Percentiles rank a stretch among this genome's conserved stretches.
phyloP scores from a whole-genome alignment of 2,113 vertebrate species.

The Psephotus haematonotus region DNA sequence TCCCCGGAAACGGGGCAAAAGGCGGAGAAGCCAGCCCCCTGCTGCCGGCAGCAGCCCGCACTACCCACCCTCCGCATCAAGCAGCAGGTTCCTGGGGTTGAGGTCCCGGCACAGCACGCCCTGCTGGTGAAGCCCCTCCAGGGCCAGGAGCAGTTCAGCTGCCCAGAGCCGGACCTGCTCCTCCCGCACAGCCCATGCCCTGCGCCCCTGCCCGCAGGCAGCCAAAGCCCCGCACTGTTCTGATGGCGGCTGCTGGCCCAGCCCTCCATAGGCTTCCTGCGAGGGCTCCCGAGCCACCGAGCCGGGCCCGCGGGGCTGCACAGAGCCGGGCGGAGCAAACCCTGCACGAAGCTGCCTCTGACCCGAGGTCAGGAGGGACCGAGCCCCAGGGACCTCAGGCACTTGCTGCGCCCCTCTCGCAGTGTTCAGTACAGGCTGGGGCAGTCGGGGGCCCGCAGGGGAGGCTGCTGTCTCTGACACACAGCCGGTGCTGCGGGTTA shows the following conservation, averaged over 20 bases:
- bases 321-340: neutral
- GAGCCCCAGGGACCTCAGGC: neutral
- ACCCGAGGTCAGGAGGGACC: neutral
- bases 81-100: constrained; percentile 94
- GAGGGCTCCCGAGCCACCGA: neutral
- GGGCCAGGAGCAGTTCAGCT: constrained; percentile 88
- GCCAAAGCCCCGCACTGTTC: neutral
- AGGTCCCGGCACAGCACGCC: constrained; percentile 94
- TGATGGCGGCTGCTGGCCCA: neutral
- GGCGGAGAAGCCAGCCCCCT: neutral
- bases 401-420: neutral
- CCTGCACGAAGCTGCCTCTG: neutral
- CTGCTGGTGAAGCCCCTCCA: constrained; percentile 94
- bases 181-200: constrained; percentile 81
- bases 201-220: neutral
- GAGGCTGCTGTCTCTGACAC: neutral
- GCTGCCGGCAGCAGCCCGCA: neutral
- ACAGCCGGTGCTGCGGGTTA: rapidly evolving
- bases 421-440: neutral
- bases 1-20: neutral
- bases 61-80: constrained; percentile 84
- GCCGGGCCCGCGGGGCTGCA: neutral
- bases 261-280: neutral
- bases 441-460: neutral
- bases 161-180: constrained; percentile 88